A percentile compares a stretch with the other conserved stretches of the same genome.
Evolutionary conservation across 2,113 vertebrate genomes (phyloP).

Genomic region (Romanogobio albipinnatus): DNA sequence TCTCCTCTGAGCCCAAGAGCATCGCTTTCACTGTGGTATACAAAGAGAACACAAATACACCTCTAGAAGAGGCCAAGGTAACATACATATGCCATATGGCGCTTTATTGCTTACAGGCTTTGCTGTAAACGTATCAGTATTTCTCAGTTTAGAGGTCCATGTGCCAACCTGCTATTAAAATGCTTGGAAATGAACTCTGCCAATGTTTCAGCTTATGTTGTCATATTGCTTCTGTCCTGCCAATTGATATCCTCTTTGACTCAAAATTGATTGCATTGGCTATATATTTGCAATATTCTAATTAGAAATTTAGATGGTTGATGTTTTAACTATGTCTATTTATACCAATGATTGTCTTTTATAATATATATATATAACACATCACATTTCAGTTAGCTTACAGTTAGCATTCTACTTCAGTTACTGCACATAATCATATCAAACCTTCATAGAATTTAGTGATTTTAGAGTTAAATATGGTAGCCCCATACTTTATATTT

Average conservation of each 20-base stretch:
- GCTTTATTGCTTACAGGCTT: not conserved
- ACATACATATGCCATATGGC: not conserved
- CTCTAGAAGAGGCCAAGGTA: conserved; percentile 90
- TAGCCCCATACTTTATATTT: not conserved
- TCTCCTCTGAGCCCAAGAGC: conserved; percentile 94
- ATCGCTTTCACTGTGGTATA: conserved; percentile 92
- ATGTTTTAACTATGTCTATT: not conserved
- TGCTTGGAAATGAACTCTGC: not conserved
- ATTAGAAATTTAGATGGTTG: not conserved
- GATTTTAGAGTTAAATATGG: not conserved
- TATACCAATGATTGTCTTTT: not conserved
- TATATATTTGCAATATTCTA: not conserved
- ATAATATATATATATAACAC: not conserved
- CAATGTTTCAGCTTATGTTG: not conserved
- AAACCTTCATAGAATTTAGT: not conserved
- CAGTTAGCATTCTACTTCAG: not conserved
- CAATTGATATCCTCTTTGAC: not conserved
- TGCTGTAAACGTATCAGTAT: not conserved
- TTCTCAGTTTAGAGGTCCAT: not conserved
- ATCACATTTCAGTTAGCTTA: not conserved
- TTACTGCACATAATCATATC: not conserved
- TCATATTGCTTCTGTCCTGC: not conserved
- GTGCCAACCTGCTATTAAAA: not conserved
- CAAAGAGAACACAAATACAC: conserved; percentile 76
- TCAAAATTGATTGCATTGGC: not conserved